Percentiles rank a stretch among this genome's conserved stretches.
Conservation (phyloP, 2,797 vertebrate species). For the Schizopygopsis pylzovi region DNA sequence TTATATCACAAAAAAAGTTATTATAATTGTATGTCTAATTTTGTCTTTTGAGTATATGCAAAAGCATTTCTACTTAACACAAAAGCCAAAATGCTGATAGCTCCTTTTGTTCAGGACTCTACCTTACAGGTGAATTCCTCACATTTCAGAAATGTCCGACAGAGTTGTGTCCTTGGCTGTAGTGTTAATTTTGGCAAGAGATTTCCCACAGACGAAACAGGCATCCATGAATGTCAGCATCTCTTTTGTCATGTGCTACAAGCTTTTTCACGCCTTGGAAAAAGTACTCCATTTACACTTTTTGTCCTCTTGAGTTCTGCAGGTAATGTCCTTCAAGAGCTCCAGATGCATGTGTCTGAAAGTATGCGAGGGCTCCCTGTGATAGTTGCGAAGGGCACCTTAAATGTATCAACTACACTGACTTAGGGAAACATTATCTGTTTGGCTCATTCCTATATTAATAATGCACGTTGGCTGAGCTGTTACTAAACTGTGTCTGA, state of each 20-base stretch:
- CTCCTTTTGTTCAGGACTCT: constrained; percentile 44
- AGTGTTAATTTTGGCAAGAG: constrained; percentile 75
- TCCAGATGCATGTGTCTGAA: constrained; percentile 64
- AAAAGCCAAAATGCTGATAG: constrained; percentile 16
- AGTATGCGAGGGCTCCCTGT: constrained; percentile 64
- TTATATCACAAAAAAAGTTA: not conserved
- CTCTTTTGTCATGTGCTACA: constrained; percentile 51
- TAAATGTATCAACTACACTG: constrained; percentile 76
- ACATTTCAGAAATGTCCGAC: constrained; percentile 36
- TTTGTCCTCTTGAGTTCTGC: constrained; percentile 38
- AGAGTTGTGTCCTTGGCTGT: constrained; percentile 73
- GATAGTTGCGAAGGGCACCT: constrained; percentile 75
- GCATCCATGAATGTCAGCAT: constrained; percentile 58
- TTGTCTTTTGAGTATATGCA: constrained; percentile 34
- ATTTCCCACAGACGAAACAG: constrained; percentile 61
- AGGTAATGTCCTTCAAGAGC: constrained; percentile 52
- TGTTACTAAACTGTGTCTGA: constrained; percentile 83
- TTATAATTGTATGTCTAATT: not conserved
- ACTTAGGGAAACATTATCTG: constrained; percentile 87
- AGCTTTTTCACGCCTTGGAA: constrained; percentile 26
- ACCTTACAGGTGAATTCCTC: constrained; percentile 52
- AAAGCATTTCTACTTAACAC: constrained; percentile 54
- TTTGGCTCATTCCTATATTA: constrained; percentile 79
- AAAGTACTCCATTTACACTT: constrained; percentile 45
- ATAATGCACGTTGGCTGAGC: constrained; percentile 86